Evolutionary conservation across 2,888 invertebrate species (phyloP).

Genomic region (Azorinus chamasolen): DNA sequence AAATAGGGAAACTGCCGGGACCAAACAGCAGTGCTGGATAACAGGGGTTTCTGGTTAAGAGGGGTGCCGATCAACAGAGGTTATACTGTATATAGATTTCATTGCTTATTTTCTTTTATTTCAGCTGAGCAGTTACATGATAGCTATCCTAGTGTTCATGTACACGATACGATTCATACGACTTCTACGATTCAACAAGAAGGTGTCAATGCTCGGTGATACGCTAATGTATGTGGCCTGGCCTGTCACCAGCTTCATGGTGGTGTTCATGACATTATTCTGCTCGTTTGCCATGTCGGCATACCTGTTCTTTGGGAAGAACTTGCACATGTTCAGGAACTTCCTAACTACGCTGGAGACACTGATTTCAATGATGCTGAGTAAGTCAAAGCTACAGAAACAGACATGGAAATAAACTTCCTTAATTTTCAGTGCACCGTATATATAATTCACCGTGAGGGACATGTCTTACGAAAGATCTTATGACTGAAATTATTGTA

Average conservation of each 20-base stretch:
- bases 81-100: no score
- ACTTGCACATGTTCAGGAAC: constrained; percentile 71
- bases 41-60: no score
- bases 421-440: no score
- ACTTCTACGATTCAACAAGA: constrained; percentile 85
- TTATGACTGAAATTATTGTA: no score
- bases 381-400: constrained; percentile 59
- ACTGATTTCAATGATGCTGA: constrained; percentile 82
- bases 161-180: constrained; percentile 86
- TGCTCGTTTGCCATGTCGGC: constrained; percentile 82
- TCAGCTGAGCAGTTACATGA: constrained; percentile 81
- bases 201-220: constrained; percentile 81
- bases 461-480: no score
- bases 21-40: no score
- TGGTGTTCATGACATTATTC: constrained; percentile 82
- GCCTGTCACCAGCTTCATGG: constrained; percentile 83
- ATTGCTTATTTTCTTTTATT: constrained; percentile 5
- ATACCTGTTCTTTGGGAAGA: constrained; percentile 72
- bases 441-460: no score
- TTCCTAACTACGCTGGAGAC: constrained; percentile 80
- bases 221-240: constrained; percentile 79
- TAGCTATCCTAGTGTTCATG: constrained; percentile 85
- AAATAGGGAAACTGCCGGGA: no score
- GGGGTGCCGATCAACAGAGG: no score
- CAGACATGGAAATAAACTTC: no score